phyloP scores from a whole-genome alignment of 2,113 vertebrate genomes.

The Rhinoderma darwinii region DNA sequence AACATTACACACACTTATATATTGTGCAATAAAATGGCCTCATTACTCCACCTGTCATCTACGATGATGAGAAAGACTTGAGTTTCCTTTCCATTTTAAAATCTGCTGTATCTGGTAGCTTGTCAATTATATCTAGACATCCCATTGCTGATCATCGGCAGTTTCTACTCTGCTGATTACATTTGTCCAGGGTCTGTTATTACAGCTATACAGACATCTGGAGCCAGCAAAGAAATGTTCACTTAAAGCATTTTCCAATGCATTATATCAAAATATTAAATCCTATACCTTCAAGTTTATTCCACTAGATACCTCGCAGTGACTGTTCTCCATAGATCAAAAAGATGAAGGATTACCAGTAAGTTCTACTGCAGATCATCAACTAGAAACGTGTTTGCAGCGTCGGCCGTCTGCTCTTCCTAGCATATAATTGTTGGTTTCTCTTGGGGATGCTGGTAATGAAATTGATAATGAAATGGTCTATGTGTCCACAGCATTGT shows the following conservation, averaged over 20 bases:
- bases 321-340: not conserved
- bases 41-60: slow-evolving; percentile 44
- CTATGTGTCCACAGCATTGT: not conserved
- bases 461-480: not conserved
- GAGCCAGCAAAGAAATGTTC: not conserved
- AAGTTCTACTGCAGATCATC: not conserved
- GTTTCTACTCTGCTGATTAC: slow-evolving; percentile 58
- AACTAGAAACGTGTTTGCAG: not conserved
- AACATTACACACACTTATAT: slow-evolving; percentile 14
- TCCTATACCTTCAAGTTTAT: slow-evolving; percentile 11
- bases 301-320: not conserved
- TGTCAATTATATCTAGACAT: slow-evolving; percentile 56
- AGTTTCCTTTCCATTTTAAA: slow-evolving; percentile 60
- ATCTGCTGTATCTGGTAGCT: slow-evolving; percentile 51
- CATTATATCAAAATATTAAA: slow-evolving; percentile 38
- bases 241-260: slow-evolving; percentile 25
- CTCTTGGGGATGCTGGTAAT: not conserved
- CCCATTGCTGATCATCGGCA: slow-evolving; percentile 51
- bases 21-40: slow-evolving; percentile 51
- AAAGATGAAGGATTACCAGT: not conserved
- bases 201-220: slow-evolving; percentile 40
- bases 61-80: slow-evolving; percentile 41
- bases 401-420: not conserved
- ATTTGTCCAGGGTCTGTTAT: slow-evolving; percentile 50
- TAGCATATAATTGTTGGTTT: not conserved